Base-by-base conservation (phyloP, 2,113 vertebrate species). In the Pollimyrus isidori region DNA sequence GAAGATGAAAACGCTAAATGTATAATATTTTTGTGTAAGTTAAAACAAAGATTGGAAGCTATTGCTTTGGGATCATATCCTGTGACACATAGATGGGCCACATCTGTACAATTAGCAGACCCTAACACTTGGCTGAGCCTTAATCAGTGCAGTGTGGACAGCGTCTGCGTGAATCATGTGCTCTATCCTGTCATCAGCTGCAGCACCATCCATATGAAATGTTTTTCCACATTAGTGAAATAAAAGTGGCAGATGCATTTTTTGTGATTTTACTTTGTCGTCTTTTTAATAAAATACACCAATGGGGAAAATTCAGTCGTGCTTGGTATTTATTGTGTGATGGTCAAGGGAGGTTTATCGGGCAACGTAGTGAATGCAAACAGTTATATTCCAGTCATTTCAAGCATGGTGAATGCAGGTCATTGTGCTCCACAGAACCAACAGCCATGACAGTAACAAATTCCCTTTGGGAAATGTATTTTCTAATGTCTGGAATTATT, bases 161-260 rank as follows among this genome's bases (percentile, higher is more conserved):
- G 89, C 84, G 94, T 89, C 82, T 94, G 94, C 93, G 93, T 92
- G 91, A 83, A 80, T 52, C 21, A 35, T 82, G 73, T 76, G 88
- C 50, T 92, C 93, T 95, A 95, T 95, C 92, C 93, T 91, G 93
- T 94, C 91, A 92, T 96, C 95, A 93, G 92, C 92, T 92, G 90
- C 95, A 94, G 53, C 94, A 92, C 94, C 94, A 93, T 93, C 95
- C 93, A 94, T 94, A 91, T 95, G 94, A 95, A 97, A 96, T 97
- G 96, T 95, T 94, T 96, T 96, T 96, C 95, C 92, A 95, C 96
- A 96, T 95, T 88, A 95, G 94, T 95, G 89, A 96, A 97, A 97
- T 97, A 96, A 97, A 97, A 96, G 93, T 94, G 94, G 93, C 94
- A 96, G 96, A 95, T 93, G 94, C 95, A 95, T 92, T 69, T 69